phyloP scores from a whole-genome alignment of 2,888 invertebrate genomes.

The Pseudococcus viburni region DNA sequence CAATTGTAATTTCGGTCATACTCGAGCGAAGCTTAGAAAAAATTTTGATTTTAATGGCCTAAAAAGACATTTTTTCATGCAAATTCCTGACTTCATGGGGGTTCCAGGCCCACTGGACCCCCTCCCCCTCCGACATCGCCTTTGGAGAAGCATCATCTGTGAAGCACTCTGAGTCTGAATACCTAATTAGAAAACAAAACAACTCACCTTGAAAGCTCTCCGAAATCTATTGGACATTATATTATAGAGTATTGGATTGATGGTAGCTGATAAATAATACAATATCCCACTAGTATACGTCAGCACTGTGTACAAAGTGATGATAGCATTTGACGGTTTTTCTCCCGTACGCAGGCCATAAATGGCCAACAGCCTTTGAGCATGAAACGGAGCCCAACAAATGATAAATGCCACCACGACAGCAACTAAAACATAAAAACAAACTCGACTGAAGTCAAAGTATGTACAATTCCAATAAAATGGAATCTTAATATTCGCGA shows the following conservation, averaged over 20 bases:
- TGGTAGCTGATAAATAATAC: constrained; percentile 92
- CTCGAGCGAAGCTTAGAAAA: too few species aligned
- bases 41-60: too few species aligned
- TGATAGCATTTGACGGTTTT: constrained; percentile 58
- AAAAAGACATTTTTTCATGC: too few species aligned
- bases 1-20: too few species aligned
- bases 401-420: constrained; percentile 86
- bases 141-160: too few species aligned
- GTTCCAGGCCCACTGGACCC: too few species aligned
- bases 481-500: neutral
- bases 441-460: neutral
- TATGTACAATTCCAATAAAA: neutral
- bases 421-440: constrained; percentile 77
- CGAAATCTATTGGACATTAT: constrained; percentile 96
- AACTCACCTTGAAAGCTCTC: constrained; percentile 71
- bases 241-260: constrained; percentile 94
- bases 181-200: neutral
- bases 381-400: constrained; percentile 94
- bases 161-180: neutral
- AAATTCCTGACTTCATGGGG: too few species aligned
- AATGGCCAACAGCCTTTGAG: constrained; percentile 84
- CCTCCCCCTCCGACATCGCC: too few species aligned
- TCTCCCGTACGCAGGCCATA: constrained; percentile 60
- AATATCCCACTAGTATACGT: constrained; percentile 90
- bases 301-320: constrained; percentile 77